Evolutionary conservation across 2,113 vertebrate species (phyloP).

Genomic region (Lasiurus cinereus): DNA sequence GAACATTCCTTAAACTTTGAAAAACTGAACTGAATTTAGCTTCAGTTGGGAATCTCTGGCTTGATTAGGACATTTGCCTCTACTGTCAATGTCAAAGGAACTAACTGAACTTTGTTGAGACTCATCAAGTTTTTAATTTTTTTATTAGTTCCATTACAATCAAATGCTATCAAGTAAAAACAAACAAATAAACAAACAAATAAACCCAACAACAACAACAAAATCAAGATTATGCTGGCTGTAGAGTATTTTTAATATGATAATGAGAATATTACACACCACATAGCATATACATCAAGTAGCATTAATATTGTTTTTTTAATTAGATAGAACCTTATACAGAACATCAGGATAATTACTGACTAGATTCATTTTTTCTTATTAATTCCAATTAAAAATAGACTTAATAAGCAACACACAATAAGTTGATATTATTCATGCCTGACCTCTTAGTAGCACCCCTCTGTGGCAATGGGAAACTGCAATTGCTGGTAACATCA

Average conservation of each 20-base stretch:
- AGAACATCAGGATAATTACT: constrained; percentile 23
- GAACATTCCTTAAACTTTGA: background rate
- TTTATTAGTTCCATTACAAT: background rate
- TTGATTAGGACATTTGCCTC: background rate
- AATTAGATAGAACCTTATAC: background rate
- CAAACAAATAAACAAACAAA: background rate
- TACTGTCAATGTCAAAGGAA: background rate
- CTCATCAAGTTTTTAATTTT: background rate
- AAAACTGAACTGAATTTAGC: background rate
- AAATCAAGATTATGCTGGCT: background rate
- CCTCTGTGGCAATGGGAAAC: constrained; percentile 9
- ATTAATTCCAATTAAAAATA: constrained; percentile 53
- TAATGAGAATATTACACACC: background rate
- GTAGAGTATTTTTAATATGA: background rate
- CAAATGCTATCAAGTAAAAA: background rate
- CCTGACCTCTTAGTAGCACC: background rate
- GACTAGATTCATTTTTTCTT: constrained; percentile 40
- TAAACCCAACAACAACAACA: background rate
- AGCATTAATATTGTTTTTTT: background rate
- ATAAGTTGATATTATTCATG: background rate
- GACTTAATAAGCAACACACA: constrained; percentile 52
- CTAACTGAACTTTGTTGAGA: background rate
- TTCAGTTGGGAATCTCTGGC: background rate
- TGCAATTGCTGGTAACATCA: constrained; percentile 49
- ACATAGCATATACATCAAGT: background rate